Conservation (phyloP, 2,888 invertebrate species). For the Microctonus aethiopoides region DNA sequence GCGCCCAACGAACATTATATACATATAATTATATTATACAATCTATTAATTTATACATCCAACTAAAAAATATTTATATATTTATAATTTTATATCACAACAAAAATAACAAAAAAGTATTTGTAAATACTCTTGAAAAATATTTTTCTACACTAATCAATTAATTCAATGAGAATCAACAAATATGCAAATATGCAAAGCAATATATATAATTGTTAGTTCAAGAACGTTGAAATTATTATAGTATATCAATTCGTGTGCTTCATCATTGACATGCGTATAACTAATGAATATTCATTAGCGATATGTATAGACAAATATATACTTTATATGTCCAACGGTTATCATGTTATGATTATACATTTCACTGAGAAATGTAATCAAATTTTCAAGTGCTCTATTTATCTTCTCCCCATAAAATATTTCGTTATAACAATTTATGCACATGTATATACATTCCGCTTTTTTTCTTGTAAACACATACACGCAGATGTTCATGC, state of each 20-base stretch:
- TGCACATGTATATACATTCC: not conserved
- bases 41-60: not conserved
- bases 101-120: not conserved
- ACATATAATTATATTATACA: not conserved
- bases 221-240: not conserved
- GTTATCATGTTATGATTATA: constrained; percentile 33
- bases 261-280: not conserved
- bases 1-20: not conserved
- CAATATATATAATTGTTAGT: constrained; percentile 6
- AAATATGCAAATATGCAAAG: too few relatives aligned
- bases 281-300: constrained; percentile 21
- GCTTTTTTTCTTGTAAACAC: not conserved
- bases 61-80: not conserved
- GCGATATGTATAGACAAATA: not conserved
- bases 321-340: constrained; percentile 22
- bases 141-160: too few relatives aligned
- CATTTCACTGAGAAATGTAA: constrained; percentile 29
- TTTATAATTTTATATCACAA: not conserved
- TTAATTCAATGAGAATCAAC: too few relatives aligned
- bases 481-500: too few relatives aligned
- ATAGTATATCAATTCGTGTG: not conserved
- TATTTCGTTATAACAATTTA: constrained; percentile 6
- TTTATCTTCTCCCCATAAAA: constrained; percentile 16
- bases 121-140: too few relatives aligned
- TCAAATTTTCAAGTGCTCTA: constrained; percentile 14